Evolutionary conservation across 1,140 invertebrate species (phyloP), one percentile per base, ranked within the genome.

Genomic region (Zaprionus camerounensis): DNA sequence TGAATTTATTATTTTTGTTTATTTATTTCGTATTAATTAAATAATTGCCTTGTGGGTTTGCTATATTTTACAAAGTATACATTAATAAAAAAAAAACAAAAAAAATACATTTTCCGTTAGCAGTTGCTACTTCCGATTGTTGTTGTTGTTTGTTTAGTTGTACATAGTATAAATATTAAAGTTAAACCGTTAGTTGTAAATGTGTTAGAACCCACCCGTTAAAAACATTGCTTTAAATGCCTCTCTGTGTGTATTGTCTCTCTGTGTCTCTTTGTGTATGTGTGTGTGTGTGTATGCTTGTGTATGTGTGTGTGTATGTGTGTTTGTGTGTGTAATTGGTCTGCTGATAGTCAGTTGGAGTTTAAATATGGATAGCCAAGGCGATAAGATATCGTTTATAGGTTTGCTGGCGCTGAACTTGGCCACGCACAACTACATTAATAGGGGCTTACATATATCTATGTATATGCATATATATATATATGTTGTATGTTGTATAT

Each of bases 51-150:
- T 84, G 73, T 72, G 76, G 82, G 81, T 78, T 87, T 81, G 69
- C 84, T 81, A 88, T 88, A 88, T 88, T 81, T 88, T 88, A 88
- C 84, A 88, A 84, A 88, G 78, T 84, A 88, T 88, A 88, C 84
- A 88, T 71, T 46, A 82, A 72, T 82, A 81, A 82, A 86, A 76
- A 70, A 51, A 53, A 9, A 17, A 17, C 6, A 62, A 53, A 71
- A 65, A 72, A 72, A 66, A 66, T 44, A 31, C 11, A 41, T 55
- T 59, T 71, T 65, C 55, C 41, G 41, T 66, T 69, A 69, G 55
- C 56, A 46, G 69, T 72, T 84, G 66, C 49, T 70, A 28, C 28
- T 80, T 69, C 41, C 41, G 44, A 49, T 59, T 59, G 34, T 61
- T 41, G 15, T 49, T 49, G 20, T 51, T 44, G 59, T 46, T 44